Conservation (phyloP, 2,888 invertebrate genomes). For the Leucania comma region DNA sequence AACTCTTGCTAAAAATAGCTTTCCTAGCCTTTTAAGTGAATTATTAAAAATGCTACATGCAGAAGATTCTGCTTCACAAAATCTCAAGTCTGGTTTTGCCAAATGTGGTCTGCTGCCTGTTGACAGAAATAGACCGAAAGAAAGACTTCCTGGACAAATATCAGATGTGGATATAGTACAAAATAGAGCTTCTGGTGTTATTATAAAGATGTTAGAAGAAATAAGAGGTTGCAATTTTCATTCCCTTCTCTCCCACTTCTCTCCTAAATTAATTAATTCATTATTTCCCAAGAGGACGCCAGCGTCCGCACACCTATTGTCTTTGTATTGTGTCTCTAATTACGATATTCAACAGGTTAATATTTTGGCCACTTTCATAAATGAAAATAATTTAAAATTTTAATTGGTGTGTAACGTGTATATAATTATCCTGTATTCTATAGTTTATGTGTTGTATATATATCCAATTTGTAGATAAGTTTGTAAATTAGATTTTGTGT, state of each 20-base stretch:
- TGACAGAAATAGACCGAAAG: slow-evolving; percentile 6
- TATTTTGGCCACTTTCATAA: no score
- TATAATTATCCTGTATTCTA: neutral
- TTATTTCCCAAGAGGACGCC: no score
- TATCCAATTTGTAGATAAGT: no score
- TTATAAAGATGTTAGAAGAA: slow-evolving; percentile 10
- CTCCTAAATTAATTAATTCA: slow-evolving; percentile 9
- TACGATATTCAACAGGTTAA: no score
- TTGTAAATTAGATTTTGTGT: no score
- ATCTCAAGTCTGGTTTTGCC: slow-evolving; percentile 12
- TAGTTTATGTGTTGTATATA: no score
- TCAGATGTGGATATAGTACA: neutral
- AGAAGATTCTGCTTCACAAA: slow-evolving; percentile 2
- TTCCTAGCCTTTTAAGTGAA: neutral
- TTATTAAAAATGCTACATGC: slow-evolving; percentile 11
- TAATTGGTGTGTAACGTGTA: no score
- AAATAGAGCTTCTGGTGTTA: slow-evolving; percentile 3
- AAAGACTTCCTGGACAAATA: slow-evolving; percentile 11
- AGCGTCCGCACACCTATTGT: no score
- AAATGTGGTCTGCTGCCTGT: slow-evolving; percentile 5
- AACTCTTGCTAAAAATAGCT: slow-evolving; percentile 11
- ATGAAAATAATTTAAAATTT: no score
- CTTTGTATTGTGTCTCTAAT: no score
- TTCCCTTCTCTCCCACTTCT: no score
- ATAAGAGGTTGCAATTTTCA: no score